Evolutionary conservation across 2,113 vertebrate species (phyloP).

Genomic region (Peromyscus maniculatus): DNA sequence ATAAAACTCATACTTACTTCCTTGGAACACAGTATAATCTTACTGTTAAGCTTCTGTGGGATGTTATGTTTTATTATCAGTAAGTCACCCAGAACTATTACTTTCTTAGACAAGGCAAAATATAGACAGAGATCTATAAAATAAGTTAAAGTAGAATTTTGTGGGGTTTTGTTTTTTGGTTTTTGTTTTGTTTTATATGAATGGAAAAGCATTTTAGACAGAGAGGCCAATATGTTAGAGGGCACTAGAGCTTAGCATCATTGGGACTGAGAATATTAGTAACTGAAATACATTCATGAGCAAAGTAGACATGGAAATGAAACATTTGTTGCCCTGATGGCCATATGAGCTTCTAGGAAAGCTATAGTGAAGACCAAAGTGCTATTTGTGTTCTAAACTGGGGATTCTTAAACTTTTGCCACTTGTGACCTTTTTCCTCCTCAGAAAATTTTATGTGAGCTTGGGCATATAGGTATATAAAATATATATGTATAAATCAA

Average conservation of each 20-base stretch:
- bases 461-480: not conserved
- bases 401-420: not conserved
- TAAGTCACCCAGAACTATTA: not conserved
- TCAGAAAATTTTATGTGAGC: not conserved
- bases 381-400: not conserved
- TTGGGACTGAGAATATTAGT: no score
- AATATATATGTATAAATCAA: not conserved
- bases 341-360: not conserved
- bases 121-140: not conserved
- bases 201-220: no score
- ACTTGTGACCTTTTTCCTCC: no score
- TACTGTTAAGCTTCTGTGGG: not conserved
- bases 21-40: not conserved
- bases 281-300: no score
- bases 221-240: no score
- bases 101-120: slow-evolving; percentile 13
- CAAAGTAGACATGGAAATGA: no score
- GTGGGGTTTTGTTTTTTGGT: no score
- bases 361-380: not conserved
- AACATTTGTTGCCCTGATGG: no score
- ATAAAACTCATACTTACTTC: not conserved
- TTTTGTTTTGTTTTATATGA: no score
- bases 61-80: not conserved
- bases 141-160: not conserved
- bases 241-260: no score